Evolutionary conservation across 2,797 vertebrate species (phyloP).

Genomic region (Falco peregrinus): DNA sequence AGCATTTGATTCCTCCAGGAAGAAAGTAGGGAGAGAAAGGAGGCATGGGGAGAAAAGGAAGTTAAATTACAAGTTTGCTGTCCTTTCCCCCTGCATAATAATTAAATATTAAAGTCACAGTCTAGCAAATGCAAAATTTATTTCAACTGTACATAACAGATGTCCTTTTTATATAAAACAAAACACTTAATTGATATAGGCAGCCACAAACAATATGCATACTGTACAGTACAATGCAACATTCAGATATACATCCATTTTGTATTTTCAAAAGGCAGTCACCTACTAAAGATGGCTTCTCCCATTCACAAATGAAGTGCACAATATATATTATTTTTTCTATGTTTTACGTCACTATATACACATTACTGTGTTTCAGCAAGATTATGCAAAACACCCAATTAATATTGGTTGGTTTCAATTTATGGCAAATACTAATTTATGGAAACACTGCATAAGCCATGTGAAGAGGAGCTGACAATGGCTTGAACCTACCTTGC

Average conservation of each 20-base stretch:
- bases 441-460: conserved; percentile 62
- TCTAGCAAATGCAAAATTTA: conserved; percentile 97
- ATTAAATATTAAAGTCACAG: conserved; percentile 82
- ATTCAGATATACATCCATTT: conserved; percentile 86
- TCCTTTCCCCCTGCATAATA: conserved; percentile 67
- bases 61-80: conserved; percentile 14
- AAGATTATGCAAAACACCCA: conserved; percentile 76
- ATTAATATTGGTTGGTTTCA: conserved; percentile 54
- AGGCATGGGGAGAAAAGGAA: conserved; percentile 16
- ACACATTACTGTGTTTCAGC: conserved; percentile 79
- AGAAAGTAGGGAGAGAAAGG: conserved; percentile 1
- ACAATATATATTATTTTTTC: conserved; percentile 82
- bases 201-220: conserved; percentile 85
- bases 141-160: conserved; percentile 95
- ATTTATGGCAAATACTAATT: conserved; percentile 53
- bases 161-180: conserved; percentile 85
- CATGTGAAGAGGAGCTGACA: conserved; percentile 37
- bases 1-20: background rate
- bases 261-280: conserved; percentile 79
- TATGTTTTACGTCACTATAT: conserved; percentile 77
- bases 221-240: conserved; percentile 87
- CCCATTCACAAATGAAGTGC: conserved; percentile 87
- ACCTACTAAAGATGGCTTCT: conserved; percentile 77
- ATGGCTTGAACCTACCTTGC: conserved; percentile 72
- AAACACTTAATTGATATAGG: conserved; percentile 83